Evolutionary conservation across 2,113 vertebrate genomes (phyloP), one percentile per base, ranked within the genome.

Genomic region (Gobio gobio): DNA sequence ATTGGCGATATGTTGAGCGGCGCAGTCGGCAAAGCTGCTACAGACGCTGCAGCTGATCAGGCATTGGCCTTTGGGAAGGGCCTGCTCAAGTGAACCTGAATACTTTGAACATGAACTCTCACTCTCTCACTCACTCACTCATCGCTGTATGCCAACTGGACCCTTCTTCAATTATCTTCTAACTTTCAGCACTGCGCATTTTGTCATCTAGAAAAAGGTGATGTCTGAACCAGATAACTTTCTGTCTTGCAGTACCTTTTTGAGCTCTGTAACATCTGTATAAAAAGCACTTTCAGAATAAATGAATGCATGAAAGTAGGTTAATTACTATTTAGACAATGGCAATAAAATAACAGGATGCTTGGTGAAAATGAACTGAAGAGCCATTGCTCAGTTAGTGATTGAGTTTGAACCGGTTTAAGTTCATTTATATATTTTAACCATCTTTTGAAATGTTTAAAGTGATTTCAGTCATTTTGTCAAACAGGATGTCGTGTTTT

Each of bases 41-140:
- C 24, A 13, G 78, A 86, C 2, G 73, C 56, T 2, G 84, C 33
- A 9, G 12, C 54, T 18, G 83, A 86, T 1, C 3, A 88, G 16
- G 89, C 74, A 10, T 0, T 74, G 20, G 0, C 8, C 4, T 7
- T 85, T n/a, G 86, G 84, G 7, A 89, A 90, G 61, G 13, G 54
- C 3, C 12, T 91, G 0, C 0, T 90, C 1, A 14, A 54, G 5
- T 87, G n/a, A 86, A 8, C 75, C 5, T 9, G 20, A 4, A 16
- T 54, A 6, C 58, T 83, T 43, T 70, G 12, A 51, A 36, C 47
- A 29, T 20, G 13, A 56, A 56, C n/a, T 77, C 16, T 54, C 18
- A 56, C 22, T 54, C 14, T 51, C 7, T 51, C n/a, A n/a, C 16
- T 29, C 29, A 29, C n/a, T n/a, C 29, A 4, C 6, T 54, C 40